phyloP scores from a whole-genome alignment of 2,113 vertebrate species.

The Conger conger region DNA sequence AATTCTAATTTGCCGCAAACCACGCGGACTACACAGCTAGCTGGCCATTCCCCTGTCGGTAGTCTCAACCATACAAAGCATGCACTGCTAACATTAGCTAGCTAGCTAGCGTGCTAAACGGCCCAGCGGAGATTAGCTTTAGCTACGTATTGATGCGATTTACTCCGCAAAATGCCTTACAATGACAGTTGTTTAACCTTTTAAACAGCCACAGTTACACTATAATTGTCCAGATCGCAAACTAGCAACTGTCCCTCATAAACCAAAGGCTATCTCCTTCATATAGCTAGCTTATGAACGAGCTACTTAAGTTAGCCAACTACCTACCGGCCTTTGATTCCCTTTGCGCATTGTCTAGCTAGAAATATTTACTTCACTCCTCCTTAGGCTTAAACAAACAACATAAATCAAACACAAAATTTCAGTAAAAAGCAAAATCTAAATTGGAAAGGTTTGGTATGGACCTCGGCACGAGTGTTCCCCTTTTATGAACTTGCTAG shows the following conservation, averaged over 20 bases:
- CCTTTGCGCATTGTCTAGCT: constrained; percentile 10
- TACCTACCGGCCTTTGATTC: constrained; percentile 12
- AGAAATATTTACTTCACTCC: neutral
- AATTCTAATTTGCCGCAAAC: neutral
- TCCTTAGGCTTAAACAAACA: neutral
- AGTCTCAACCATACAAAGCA: constrained; percentile 15
- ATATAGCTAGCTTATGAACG: neutral
- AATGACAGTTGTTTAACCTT: neutral
- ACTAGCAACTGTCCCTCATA: neutral
- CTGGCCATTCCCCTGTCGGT: constrained; percentile 9
- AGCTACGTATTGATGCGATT: neutral
- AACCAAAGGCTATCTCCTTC: neutral
- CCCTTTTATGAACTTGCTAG: neutral
- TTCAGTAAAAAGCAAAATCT: too few relatives aligned
- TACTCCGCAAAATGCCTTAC: neutral
- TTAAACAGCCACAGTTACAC: neutral
- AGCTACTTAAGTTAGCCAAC: neutral
- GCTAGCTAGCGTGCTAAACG: neutral
- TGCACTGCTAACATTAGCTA: neutral
- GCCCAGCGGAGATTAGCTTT: neutral
- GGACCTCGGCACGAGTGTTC: neutral
- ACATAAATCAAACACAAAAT: neutral
- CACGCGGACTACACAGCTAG: neutral
- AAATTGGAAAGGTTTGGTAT: neutral
- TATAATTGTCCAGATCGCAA: neutral